Percentiles rank a stretch among this genome's conserved stretches.
phyloP scores from a whole-genome alignment of 2,888 invertebrate genomes.

The Druceiella hillmani region DNA sequence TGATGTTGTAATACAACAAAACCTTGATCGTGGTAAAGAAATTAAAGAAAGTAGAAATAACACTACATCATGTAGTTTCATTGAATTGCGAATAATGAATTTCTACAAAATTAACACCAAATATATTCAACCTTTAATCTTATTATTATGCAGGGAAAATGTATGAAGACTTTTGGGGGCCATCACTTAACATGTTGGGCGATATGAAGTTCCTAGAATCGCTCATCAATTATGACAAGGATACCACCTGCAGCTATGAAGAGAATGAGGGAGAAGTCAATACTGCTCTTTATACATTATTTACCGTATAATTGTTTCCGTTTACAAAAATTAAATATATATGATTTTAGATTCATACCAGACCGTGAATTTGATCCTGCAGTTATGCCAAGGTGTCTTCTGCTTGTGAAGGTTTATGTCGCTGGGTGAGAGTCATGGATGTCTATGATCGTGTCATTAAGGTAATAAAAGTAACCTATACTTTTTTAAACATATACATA shows the following conservation, averaged over 20 bases:
- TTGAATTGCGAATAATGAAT: too few species aligned
- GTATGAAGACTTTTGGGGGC: conserved; percentile 79
- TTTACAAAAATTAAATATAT: background rate
- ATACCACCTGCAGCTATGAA: conserved; percentile 73
- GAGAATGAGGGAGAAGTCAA: conserved; percentile 67
- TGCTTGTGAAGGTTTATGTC: conserved; percentile 84
- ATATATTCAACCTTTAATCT: too few species aligned
- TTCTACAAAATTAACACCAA: too few species aligned
- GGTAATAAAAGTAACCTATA: too few species aligned
- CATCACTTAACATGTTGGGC: conserved; percentile 70
- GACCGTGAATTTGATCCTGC: conserved; percentile 77
- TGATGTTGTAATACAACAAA: too few species aligned
- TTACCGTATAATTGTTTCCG: conserved; percentile 1
- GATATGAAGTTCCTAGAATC: conserved; percentile 83
- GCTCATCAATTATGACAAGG: conserved; percentile 76
- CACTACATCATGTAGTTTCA: too few species aligned
- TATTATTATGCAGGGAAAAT: conserved; percentile 61
- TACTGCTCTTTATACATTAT: conserved; percentile 9
- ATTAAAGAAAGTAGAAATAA: too few species aligned
- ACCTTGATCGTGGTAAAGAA: too few species aligned
- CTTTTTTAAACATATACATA: too few species aligned
- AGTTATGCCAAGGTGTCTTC: conserved; percentile 76
- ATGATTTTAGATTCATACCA: conserved; percentile 56
- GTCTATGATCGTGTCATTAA: conserved; percentile 80
- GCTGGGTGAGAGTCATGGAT: conserved; percentile 87